A percentile compares a stretch with the other conserved stretches of the same genome.
Evolutionary conservation across 2,113 vertebrate genomes (phyloP).

Genomic region (Diadophis punctatus): DNA sequence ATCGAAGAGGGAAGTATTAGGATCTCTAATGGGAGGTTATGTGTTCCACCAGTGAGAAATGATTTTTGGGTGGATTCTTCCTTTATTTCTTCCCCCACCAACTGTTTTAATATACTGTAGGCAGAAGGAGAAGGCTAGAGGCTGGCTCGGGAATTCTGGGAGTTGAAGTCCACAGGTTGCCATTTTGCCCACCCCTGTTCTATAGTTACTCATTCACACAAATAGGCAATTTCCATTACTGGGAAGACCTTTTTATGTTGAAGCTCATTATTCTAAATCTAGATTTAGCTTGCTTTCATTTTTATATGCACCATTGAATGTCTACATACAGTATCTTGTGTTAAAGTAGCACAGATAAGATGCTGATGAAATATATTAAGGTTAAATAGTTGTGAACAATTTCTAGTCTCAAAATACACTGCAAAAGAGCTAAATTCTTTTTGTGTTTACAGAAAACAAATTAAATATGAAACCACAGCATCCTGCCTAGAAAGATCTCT

Average conservation of each 20-base stretch:
- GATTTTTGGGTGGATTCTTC: too few relatives aligned
- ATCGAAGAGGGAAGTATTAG: neutral
- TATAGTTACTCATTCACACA: neutral
- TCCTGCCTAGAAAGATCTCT: neutral
- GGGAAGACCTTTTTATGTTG: neutral
- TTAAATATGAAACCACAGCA: neutral
- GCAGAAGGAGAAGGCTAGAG: neutral
- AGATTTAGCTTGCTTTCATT: neutral
- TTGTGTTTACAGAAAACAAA: neutral
- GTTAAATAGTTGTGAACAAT: neutral
- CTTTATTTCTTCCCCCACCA: neutral
- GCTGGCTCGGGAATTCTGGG: neutral
- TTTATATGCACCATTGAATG: neutral
- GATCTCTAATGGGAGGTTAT: neutral
- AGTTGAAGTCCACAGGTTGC: neutral
- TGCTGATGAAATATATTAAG: neutral
- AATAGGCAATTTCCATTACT: neutral
- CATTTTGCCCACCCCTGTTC: neutral
- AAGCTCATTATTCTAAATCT: neutral
- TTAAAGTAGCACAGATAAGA: neutral
- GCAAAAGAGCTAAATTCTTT: neutral
- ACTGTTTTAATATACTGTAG: neutral
- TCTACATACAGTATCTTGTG: neutral
- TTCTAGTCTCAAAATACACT: neutral
- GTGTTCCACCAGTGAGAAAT: neutral